These are phyloP conservation scores for Drosophila lacteicornis DNA, from an alignment of 1,140 invertebrate species.

Conservation along the genomic window DNA sequence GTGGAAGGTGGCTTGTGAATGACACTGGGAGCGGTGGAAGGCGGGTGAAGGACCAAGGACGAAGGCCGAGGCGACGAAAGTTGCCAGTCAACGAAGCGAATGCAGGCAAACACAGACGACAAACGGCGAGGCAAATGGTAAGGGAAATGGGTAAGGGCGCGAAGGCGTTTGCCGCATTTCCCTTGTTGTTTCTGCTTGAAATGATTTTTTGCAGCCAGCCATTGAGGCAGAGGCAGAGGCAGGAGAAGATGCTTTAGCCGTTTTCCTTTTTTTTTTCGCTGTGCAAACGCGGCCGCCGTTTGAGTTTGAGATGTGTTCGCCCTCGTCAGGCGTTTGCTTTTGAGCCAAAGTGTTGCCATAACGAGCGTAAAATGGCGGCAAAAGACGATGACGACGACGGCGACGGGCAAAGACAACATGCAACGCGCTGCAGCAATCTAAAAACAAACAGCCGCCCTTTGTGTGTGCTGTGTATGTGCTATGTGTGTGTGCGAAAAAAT, in stretches of 20 bases:
- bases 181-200: slow-evolving; percentile 80
- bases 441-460: slow-evolving; percentile 71
- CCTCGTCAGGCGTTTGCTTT: slow-evolving; percentile 73
- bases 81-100: slow-evolving; percentile 78
- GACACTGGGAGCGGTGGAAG: background rate
- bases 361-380: slow-evolving; percentile 83
- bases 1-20: slow-evolving; percentile 29
- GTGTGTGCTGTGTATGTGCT: slow-evolving; percentile 9
- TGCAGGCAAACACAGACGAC: slow-evolving; percentile 71
- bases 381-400: slow-evolving; percentile 56
- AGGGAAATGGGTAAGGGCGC: slow-evolving; percentile 34
- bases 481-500: slow-evolving; percentile 59
- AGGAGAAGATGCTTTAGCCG: slow-evolving; percentile 57
- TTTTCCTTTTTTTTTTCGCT: slow-evolving; percentile 40
- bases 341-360: slow-evolving; percentile 82
- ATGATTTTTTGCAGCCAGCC: slow-evolving; percentile 66
- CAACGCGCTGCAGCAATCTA: slow-evolving; percentile 58
- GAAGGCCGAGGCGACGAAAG: slow-evolving; percentile 71
- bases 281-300: slow-evolving; percentile 57
- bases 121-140: slow-evolving; percentile 29
- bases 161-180: slow-evolving; percentile 78
- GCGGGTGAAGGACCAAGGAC: slow-evolving; percentile 24
- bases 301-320: slow-evolving; percentile 65
- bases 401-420: slow-evolving; percentile 67
- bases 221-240: slow-evolving; percentile 7